Evolutionary conservation across 2,888 invertebrate genomes (phyloP).

Genomic region (Sinopyrophorus schimmeli): DNA sequence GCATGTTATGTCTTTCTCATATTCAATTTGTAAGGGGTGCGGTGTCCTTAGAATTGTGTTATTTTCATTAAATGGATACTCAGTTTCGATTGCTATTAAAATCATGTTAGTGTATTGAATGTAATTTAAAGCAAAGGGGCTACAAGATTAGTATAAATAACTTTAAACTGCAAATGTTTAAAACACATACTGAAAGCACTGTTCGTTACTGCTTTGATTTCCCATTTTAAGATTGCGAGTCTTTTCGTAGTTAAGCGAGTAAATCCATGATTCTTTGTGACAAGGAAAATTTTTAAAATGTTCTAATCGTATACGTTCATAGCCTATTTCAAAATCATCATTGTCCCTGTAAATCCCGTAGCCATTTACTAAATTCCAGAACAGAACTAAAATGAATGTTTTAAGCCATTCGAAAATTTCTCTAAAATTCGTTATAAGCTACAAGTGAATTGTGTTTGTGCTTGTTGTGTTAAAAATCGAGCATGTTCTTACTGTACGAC

Average conservation of each 20-base stretch:
- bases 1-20: conserved; percentile 10
- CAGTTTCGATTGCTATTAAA: conserved; percentile 59
- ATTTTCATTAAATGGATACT: conserved; percentile 6
- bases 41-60: background rate
- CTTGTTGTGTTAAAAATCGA: conserved; percentile 5
- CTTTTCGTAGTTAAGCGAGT: background rate
- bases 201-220: background rate
- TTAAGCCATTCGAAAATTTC: conserved; percentile 17
- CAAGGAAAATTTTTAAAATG: conserved; percentile 12
- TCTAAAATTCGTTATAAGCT: conserved; percentile 19
- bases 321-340: background rate
- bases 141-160: conserved; percentile 8
- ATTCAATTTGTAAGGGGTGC: conserved; percentile 6
- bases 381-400: conserved; percentile 8
- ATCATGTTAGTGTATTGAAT: conserved; percentile 58
- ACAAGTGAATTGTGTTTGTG: conserved; percentile 15
- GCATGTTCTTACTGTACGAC: conserved; percentile 17
- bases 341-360: conserved; percentile 1
- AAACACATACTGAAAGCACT: conserved; percentile 14
- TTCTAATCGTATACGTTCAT: conserved; percentile 9
- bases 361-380: conserved; percentile 7
- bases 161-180: background rate
- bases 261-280: conserved; percentile 16
- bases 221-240: background rate
- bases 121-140: conserved; percentile 43